These are phyloP conservation scores for Neotoma lepida DNA, from an alignment of 2,113 vertebrate genomes.

Conservation along the genomic window DNA sequence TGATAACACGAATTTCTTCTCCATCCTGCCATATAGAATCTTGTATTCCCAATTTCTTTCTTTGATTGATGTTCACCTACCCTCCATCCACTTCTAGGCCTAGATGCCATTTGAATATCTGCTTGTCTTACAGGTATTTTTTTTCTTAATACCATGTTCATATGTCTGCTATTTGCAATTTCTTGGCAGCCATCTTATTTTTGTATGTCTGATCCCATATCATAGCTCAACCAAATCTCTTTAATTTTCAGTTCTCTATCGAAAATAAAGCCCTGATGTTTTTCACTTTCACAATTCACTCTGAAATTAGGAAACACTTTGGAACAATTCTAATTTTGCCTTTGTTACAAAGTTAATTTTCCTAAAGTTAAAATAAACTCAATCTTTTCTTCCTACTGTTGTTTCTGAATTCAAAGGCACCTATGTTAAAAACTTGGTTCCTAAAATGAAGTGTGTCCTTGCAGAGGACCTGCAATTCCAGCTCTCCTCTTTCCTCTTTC, in stretches of 20 bases:
- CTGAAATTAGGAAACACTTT: constrained; percentile 19
- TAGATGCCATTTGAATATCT: neutral
- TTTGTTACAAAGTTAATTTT: neutral
- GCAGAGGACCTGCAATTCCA: neutral
- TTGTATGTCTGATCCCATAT: neutral
- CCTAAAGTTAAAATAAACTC: neutral
- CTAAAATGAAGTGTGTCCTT: neutral
- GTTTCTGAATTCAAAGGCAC: neutral
- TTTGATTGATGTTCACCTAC: constrained; percentile 11
- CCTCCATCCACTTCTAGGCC: neutral
- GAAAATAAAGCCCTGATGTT: neutral
- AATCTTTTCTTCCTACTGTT: neutral
- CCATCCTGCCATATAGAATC: neutral
- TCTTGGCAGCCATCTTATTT: neutral
- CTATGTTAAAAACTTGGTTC: neutral
- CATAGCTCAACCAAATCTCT: neutral
- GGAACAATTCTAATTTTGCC: neutral
- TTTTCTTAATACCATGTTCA: neutral
- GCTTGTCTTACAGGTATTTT: neutral
- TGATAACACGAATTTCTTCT: neutral
- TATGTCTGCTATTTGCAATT: neutral
- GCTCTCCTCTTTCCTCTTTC: neutral
- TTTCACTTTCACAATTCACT: neutral
- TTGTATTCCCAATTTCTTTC: neutral
- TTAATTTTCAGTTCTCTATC: neutral